Conservation (phyloP, 2,888 invertebrate genomes). For the Drosophila diplacantha region DNA sequence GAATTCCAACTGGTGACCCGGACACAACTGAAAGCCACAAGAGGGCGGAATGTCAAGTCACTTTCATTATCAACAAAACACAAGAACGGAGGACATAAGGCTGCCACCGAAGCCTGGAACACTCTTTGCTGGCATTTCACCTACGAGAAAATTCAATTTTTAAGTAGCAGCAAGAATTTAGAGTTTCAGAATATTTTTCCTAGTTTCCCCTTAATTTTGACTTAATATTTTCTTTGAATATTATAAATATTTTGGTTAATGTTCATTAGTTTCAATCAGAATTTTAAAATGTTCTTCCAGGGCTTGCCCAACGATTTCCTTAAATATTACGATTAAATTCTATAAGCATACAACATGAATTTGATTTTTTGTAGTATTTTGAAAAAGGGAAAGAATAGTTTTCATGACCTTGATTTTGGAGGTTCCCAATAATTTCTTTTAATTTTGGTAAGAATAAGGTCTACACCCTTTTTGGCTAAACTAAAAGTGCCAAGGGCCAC, state of each 20-base stretch:
- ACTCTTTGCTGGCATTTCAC: neutral
- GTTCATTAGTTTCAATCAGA: too few species aligned
- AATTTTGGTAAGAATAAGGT: neutral
- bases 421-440: too few species aligned
- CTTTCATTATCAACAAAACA: constrained; percentile 60
- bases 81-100: neutral
- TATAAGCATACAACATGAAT: too few species aligned
- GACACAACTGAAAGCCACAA: constrained; percentile 36
- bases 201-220: too few species aligned
- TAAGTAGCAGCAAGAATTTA: neutral
- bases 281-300: neutral
- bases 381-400: too few species aligned
- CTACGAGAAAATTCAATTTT: neutral
- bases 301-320: neutral
- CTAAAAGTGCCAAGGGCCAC: constrained; percentile 46
- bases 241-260: too few species aligned
- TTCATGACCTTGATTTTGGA: too few species aligned
- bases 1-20: constrained; percentile 13
- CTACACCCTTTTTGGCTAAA: constrained; percentile 16
- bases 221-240: too few species aligned
- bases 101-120: neutral
- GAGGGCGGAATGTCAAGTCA: constrained; percentile 59
- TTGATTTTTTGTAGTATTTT: too few species aligned
- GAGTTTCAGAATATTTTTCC: neutral
- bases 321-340: too few species aligned